Evolutionary conservation across 1,140 invertebrate species (phyloP).

Genomic region (Carposina sasakii): DNA sequence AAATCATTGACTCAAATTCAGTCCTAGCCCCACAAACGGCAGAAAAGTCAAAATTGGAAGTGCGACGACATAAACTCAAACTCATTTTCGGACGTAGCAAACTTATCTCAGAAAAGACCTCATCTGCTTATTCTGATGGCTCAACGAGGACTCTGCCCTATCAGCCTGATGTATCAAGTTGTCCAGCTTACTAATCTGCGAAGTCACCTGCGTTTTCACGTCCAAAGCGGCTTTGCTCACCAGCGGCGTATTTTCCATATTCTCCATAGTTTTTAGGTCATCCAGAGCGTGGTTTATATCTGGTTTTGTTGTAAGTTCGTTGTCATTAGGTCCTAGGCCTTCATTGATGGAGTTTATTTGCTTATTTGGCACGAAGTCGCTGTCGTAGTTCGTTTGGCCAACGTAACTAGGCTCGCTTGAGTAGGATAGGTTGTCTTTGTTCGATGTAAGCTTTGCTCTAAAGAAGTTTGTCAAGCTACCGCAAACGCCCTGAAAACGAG

Average conservation of each 20-base stretch:
- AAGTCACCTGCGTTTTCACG: conserved; percentile 73
- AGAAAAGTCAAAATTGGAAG: too few relatives aligned
- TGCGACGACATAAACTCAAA: too few relatives aligned
- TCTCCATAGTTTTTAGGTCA: conserved; percentile 62
- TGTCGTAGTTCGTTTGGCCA: conserved; percentile 58
- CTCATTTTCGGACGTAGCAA: not conserved
- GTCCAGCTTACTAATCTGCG: conserved; percentile 78
- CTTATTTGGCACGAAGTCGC: conserved; percentile 44
- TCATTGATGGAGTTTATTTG: conserved; percentile 49
- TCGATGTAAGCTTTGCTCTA: conserved; percentile 70
- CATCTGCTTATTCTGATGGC: conserved; percentile 82
- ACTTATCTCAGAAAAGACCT: conserved; percentile 76
- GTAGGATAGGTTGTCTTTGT: conserved; percentile 65
- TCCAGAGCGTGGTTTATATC: conserved; percentile 66
- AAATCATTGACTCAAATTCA: too few relatives aligned
- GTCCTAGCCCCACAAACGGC: too few relatives aligned
- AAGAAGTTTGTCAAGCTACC: conserved; percentile 78
- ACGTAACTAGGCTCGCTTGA: conserved; percentile 64
- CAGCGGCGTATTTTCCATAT: conserved; percentile 39
- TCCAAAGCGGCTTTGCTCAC: conserved; percentile 58
- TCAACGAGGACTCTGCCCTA: conserved; percentile 77
- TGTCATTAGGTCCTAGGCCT: conserved; percentile 55
- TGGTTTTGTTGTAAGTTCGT: conserved; percentile 43
- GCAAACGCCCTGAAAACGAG: conserved; percentile 74
- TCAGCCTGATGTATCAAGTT: conserved; percentile 78